phyloP scores from a whole-genome alignment of 2,113 vertebrate genomes.

The Balaenoptera acutorostrata region DNA sequence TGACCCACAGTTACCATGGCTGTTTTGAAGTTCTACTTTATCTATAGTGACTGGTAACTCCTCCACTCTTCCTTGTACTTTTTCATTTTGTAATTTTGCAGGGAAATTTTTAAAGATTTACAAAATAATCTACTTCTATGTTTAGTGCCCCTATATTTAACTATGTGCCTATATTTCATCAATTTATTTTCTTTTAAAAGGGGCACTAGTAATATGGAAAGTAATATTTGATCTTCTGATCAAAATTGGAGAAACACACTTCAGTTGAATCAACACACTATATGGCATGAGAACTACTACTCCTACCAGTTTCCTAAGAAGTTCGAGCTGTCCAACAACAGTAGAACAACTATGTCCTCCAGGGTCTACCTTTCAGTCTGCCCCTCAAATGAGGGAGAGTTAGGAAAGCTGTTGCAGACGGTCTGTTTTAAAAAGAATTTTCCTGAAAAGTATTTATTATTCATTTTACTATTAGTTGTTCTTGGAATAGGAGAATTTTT shows the following conservation, averaged over 20 bases:
- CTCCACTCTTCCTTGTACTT: background rate
- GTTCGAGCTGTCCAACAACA: background rate
- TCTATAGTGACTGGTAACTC: background rate
- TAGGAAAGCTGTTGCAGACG: background rate
- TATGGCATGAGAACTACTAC: background rate
- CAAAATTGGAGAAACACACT: background rate
- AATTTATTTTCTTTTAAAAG: slow-evolving; percentile 32
- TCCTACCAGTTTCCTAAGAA: background rate
- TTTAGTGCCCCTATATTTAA: background rate
- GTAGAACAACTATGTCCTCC: background rate
- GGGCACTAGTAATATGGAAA: background rate
- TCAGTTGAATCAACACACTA: background rate
- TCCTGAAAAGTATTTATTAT: background rate
- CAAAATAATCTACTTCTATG: slow-evolving; percentile 4
- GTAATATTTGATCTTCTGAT: slow-evolving; percentile 17
- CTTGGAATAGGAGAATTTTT: background rate
- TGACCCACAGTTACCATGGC: background rate
- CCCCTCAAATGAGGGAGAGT: slow-evolving; percentile 5
- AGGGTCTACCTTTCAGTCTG: background rate
- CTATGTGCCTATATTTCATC: slow-evolving; percentile 2
- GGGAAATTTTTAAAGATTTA: background rate
- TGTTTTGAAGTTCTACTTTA: background rate
- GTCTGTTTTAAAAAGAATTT: background rate
- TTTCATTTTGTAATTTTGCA: slow-evolving; percentile 6
- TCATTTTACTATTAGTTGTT: slow-evolving; percentile 24